Evolutionary conservation across 2,797 vertebrate species (phyloP), one percentile per base, ranked within the genome.

Genomic region (Enteromius mattozi): DNA sequence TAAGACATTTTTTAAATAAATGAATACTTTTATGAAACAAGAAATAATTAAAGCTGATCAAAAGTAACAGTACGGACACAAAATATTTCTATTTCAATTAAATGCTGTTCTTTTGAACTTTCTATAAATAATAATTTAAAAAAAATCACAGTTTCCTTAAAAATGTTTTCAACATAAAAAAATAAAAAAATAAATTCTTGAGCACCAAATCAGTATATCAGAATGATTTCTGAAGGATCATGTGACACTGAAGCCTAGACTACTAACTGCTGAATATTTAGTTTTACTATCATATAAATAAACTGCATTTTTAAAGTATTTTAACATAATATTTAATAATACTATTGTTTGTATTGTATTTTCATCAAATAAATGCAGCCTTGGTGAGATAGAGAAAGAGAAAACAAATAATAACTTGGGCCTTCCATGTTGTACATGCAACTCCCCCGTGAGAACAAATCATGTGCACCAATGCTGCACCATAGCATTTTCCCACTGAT

Each of bases 401-500:
- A 69, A 24, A 47, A 71, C 6, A 37, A 21, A 42, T 24, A 69
- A 70, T 2, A 47, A 16, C 8, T 47, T 33, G 14, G 16, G 2
- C 5, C 10, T 54, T 65, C 3, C 24, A 16, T 30, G 7, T 12
- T 13, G 17, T n/a, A 54, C 30, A n/a, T 61, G 21, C 54, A 72
- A 81, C 17, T 59, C 54, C 9, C 35, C 35, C 2, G n/a, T 61
- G 14, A 27, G n/a, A 70, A 70, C 30, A 21, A 12, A 68, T 21
- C 10, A 49, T 37, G 61, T 14, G 47, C 71, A 19, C 17, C 37
- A 35, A 14, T 33, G 17, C 13, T 35, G 49, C 24, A 33, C n/a
- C 35, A 35, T 21, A 61, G n/a, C 35, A 45, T 79, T 87, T 88
- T 89, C 80, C 63, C 84, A 90, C 80, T 89, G 90, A 91, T 92